Percentiles rank a stretch among this genome's conserved stretches.
phyloP scores from a whole-genome alignment of 2,797 vertebrate genomes.

The Hoplostethus atlanticus region DNA sequence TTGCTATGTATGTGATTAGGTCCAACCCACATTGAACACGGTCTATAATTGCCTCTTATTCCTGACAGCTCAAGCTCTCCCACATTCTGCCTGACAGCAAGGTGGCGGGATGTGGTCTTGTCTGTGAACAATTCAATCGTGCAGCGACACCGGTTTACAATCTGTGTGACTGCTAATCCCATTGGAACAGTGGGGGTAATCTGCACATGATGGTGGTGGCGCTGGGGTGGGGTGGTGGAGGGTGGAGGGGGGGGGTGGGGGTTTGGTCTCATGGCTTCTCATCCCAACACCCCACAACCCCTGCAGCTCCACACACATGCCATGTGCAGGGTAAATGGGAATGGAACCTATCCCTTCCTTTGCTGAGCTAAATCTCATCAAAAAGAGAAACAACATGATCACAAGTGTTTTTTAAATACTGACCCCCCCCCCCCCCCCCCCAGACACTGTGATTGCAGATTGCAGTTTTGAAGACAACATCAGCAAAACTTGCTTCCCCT shows the following conservation, averaged over 20 bases:
- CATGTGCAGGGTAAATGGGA: conserved; percentile 34
- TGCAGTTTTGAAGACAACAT: conserved; percentile 7
- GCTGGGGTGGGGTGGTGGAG: background rate
- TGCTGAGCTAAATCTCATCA: conserved; percentile 36
- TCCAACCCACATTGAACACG: conserved; percentile 23
- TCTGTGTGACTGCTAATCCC: conserved; percentile 70
- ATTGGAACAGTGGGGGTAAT: conserved; percentile 60
- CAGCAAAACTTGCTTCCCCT: conserved; percentile 9
- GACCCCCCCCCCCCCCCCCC: too few relatives aligned
- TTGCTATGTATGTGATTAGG: conserved; percentile 40
- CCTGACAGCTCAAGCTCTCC: conserved; percentile 36
- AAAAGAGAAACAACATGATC: conserved; percentile 20
- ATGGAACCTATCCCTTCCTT: conserved; percentile 24
- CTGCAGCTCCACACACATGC: background rate
- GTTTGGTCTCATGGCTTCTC: background rate
- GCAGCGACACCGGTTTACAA: conserved; percentile 53
- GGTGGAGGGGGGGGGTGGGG: background rate
- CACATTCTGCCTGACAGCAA: conserved; percentile 19
- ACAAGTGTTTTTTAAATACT: too few relatives aligned
- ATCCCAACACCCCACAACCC: background rate
- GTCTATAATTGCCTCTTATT: conserved; percentile 41
- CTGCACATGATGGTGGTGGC: conserved; percentile 39
- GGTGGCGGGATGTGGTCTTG: conserved; percentile 21
- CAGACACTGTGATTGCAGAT: background rate
- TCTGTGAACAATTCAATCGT: conserved; percentile 55